Evolutionary conservation across 2,888 invertebrate species (phyloP).

Genomic region (Phoenoteleia sp.): DNA sequence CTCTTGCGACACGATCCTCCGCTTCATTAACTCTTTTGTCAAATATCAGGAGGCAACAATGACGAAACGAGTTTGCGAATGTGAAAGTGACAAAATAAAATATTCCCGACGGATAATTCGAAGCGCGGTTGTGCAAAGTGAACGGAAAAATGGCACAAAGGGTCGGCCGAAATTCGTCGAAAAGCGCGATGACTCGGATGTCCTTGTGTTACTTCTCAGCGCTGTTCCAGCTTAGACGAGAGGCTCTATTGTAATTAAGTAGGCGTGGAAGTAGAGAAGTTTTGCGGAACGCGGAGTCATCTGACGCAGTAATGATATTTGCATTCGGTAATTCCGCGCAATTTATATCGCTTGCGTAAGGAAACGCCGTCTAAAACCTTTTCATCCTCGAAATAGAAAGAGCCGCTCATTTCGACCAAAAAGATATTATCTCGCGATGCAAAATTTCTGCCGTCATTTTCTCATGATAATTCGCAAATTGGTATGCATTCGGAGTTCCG

Average conservation of each 20-base stretch:
- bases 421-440: slow-evolving; percentile 51
- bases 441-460: slow-evolving; percentile 57
- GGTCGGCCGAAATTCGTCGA: background rate
- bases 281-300: slow-evolving; percentile 73
- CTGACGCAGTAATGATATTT: slow-evolving; percentile 65
- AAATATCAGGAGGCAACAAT: slow-evolving; percentile 61
- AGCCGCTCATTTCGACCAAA: slow-evolving; percentile 43
- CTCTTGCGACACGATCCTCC: slow-evolving; percentile 51
- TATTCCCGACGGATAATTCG: slow-evolving; percentile 11
- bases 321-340: slow-evolving; percentile 74
- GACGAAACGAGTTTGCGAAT: slow-evolving; percentile 60
- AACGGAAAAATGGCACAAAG: background rate
- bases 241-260: slow-evolving; percentile 70
- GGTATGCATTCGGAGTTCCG: slow-evolving; percentile 43
- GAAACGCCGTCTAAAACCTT: slow-evolving; percentile 24
- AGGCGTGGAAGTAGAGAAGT: slow-evolving; percentile 78
- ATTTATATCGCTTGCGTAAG: slow-evolving; percentile 53
- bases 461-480: slow-evolving; percentile 66
- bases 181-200: background rate
- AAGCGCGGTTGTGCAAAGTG: background rate
- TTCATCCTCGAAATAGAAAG: slow-evolving; percentile 38
- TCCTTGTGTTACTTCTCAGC: slow-evolving; percentile 36
- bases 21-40: slow-evolving; percentile 66
- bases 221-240: slow-evolving; percentile 49
- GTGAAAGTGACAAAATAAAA: slow-evolving; percentile 59